Evolutionary conservation across 2,888 invertebrate species (phyloP).

Genomic region (Rambutsinella grinnellia): DNA sequence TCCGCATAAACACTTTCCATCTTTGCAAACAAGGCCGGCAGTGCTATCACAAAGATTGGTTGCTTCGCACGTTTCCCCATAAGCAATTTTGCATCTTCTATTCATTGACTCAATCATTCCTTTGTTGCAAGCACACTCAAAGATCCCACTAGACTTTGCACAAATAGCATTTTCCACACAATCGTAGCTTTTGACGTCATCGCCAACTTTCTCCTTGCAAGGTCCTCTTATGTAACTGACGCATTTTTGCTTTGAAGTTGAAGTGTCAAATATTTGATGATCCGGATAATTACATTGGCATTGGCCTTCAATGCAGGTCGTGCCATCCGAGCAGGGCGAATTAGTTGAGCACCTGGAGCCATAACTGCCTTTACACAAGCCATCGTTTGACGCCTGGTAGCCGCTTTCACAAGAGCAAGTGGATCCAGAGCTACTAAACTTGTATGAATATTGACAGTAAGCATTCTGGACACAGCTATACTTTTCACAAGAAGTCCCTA

Average conservation of each 20-base stretch:
- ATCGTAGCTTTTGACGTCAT: not conserved
- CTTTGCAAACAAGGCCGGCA: slow-evolving; percentile 16
- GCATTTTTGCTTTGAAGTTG: not conserved
- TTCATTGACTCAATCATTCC: slow-evolving; percentile 25
- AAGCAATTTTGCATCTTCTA: not conserved
- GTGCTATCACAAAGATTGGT: slow-evolving; percentile 12
- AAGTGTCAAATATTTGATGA: slow-evolving; percentile 6
- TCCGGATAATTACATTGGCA: slow-evolving; percentile 46
- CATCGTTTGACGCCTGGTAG: slow-evolving; percentile 14
- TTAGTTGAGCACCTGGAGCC: slow-evolving; percentile 8
- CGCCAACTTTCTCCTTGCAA: slow-evolving; percentile 18
- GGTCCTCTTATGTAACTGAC: slow-evolving; percentile 25
- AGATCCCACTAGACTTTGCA: not conserved
- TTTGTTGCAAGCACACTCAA: slow-evolving; percentile 22
- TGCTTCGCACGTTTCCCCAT: no score
- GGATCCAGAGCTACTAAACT: no score
- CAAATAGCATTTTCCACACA: slow-evolving; percentile 27
- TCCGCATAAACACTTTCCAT: slow-evolving; percentile 26
- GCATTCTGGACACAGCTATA: slow-evolving; percentile 38
- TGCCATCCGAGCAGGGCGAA: slow-evolving; percentile 68
- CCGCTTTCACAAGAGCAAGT: no score
- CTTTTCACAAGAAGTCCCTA: slow-evolving; percentile 2
- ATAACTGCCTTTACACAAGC: slow-evolving; percentile 22
- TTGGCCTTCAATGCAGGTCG: slow-evolving; percentile 59
- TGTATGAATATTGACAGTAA: not conserved